Base-by-base conservation (phyloP, 2,888 invertebrate genomes). In the Polylopha cassiicola region DNA sequence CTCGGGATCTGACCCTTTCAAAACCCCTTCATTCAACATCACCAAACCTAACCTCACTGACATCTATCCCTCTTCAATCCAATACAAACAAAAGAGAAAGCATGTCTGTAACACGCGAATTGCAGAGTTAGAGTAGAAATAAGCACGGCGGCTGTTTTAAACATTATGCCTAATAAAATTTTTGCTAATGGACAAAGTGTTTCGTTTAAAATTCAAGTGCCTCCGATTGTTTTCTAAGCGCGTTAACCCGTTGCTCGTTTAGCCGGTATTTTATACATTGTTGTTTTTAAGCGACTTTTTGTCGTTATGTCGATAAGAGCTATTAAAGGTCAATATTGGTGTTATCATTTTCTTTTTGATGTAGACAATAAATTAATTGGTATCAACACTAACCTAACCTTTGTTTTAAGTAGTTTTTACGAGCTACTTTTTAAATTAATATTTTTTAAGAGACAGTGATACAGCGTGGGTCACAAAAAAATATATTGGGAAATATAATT, bases 201-300 rank as follows among this genome's bases (percentile, higher is more conserved):
- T 38, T 29, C 38, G 36, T 44, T 46, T 46, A 44, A 37, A 44
- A 44, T 49, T 44, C 39, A 33, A 28, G 32, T 33, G 27, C 4
- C 26, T 27, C 6, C 32, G 26, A 27, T 32, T 39, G 39, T 32
- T 27, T 16, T 13, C 30, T 10, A 26, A 32, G 24, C 15, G 15
- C 11, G 11, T 14, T n/a, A 37, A 17, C 21, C 22, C n/a, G 17
- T 22, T 27, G 16, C 3, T 9, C 16, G 28, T 23, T 30, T 37
- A 7, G 3, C 23, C 23, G 24, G 14, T 20, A 38, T 38, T 38
- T 26, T 7, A 31, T 38, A 26, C 31, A 38, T 6, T 26, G 11
- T n/a, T n/a, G n/a, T n/a, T n/a, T 38, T 39, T 21, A 27, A 27
- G 27, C 16, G 21, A 13, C n/a, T 33, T 9, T 32, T 32, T n/a